Evolutionary conservation across 1,140 invertebrate genomes (phyloP).

Genomic region (Trissolcus basalis): DNA sequence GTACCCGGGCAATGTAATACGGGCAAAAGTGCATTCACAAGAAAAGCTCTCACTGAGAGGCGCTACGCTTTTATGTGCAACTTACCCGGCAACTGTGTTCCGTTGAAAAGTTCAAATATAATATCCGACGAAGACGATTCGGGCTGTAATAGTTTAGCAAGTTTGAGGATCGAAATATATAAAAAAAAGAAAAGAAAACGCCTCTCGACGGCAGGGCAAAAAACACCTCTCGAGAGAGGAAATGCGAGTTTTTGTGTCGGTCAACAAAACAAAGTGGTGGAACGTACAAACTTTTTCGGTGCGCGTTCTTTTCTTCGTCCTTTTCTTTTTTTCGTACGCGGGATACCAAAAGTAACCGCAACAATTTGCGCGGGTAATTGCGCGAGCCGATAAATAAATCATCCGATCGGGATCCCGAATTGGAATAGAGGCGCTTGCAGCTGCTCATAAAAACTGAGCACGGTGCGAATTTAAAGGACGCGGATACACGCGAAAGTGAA

Average conservation of each 20-base stretch:
- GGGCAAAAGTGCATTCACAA: slow-evolving; percentile 18
- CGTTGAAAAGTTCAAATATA: slow-evolving; percentile 17
- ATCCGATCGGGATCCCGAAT: background rate
- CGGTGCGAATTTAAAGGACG: slow-evolving; percentile 41
- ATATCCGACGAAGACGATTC: slow-evolving; percentile 19
- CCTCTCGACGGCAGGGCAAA: background rate
- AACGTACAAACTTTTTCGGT: slow-evolving; percentile 1
- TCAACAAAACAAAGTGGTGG: no score
- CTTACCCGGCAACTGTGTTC: slow-evolving; percentile 8
- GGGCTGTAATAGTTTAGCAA: slow-evolving; percentile 7
- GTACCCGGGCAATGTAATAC: slow-evolving; percentile 19
- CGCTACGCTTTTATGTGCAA: slow-evolving; percentile 20
- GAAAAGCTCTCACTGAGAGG: slow-evolving; percentile 17
- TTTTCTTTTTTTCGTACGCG: no score
- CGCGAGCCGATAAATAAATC: background rate
- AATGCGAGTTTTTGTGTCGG: background rate
- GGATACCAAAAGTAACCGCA: no score
- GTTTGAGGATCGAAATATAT: slow-evolving; percentile 3
- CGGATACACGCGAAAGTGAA: slow-evolving; percentile 51
- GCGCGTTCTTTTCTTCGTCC: no score
- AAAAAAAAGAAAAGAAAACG: slow-evolving; percentile 1
- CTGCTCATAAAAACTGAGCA: slow-evolving; percentile 3
- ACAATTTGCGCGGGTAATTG: background rate
- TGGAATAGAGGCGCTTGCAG: background rate
- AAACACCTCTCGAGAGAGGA: background rate